Base-by-base conservation (phyloP, 2,113 vertebrate genomes). In the Pterocles orientalis region DNA sequence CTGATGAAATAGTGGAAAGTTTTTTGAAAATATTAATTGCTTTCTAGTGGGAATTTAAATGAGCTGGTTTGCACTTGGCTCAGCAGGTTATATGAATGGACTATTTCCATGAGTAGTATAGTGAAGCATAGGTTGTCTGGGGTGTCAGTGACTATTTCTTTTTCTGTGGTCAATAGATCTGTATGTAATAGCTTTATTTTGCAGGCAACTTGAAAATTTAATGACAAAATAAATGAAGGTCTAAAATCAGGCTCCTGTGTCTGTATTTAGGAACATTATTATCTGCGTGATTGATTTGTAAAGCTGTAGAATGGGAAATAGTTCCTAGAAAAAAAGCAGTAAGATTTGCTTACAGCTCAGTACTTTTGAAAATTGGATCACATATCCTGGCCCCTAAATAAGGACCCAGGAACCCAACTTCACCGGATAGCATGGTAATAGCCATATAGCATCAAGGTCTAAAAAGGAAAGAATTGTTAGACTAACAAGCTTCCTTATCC, bases 11-110 rank as follows among this genome's bases (percentile, higher is more conserved):
- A 56, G 57, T 92, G 70, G 48, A 29, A 92, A 8, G 12, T 36
- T 60, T 95, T 92, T 90, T 90, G 69, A 34, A 45, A 36, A 36
- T 85, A 60, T 50, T 92, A 88, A 81, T 92, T 89, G n/a, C 29
- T 79, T 84, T 94, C 62, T 68, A 73, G 39, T 66, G 77, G 82
- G 66, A 85, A 72, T 91, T 96, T 72, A 71, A 85, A 75, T 93
- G 45, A 36, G 56, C n/a, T 56, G 15, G 58, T 95, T 96, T 75
- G n/a, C 28, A 69, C 61, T 84, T 90, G 50, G 20, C 75, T 90
- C 34, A 82, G 62, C 50, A 41, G 60, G 33, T 31, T 81, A 26
- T 50, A 36, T 13, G 58, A 65, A 65, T 60, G 39, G 28, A 80
- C 33, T 1, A 0, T 79, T 92, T 87, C 41, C 41, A n/a, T 51